These are phyloP conservation scores for Dromas ardeola DNA, from an alignment of 2,113 vertebrate genomes.

Conservation along the genomic window DNA sequence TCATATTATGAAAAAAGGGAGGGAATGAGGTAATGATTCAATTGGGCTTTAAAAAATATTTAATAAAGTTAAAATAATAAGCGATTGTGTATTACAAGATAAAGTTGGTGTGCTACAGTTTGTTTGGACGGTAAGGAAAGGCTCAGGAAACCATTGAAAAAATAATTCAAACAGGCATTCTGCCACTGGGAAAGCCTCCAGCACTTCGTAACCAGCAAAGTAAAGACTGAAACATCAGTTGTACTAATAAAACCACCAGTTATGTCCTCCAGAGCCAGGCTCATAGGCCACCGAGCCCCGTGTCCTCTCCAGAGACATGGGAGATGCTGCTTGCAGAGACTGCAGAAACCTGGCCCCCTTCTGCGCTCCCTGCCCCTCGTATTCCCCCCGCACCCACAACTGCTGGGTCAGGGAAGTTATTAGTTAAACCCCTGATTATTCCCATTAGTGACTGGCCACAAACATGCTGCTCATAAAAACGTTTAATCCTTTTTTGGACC, in stretches of 20 bases:
- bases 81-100: background rate
- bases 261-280: background rate
- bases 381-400: background rate
- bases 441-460: background rate
- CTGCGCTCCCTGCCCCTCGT: background rate
- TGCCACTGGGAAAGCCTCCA: background rate
- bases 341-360: background rate
- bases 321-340: background rate
- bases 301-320: background rate
- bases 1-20: background rate
- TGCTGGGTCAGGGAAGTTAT: background rate
- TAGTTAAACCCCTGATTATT: background rate
- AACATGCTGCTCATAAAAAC: background rate
- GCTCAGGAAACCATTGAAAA: background rate
- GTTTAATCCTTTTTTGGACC: background rate
- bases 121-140: background rate
- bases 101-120: background rate
- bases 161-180: background rate
- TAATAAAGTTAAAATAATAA: conserved; percentile 12
- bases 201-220: background rate
- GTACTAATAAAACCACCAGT: background rate
- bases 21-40: background rate
- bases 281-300: background rate
- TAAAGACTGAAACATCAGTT: background rate
- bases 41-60: background rate